Evolutionary conservation across 2,888 invertebrate genomes (phyloP), one percentile per base, ranked within the genome.

Genomic region (Tridacna gigas): DNA sequence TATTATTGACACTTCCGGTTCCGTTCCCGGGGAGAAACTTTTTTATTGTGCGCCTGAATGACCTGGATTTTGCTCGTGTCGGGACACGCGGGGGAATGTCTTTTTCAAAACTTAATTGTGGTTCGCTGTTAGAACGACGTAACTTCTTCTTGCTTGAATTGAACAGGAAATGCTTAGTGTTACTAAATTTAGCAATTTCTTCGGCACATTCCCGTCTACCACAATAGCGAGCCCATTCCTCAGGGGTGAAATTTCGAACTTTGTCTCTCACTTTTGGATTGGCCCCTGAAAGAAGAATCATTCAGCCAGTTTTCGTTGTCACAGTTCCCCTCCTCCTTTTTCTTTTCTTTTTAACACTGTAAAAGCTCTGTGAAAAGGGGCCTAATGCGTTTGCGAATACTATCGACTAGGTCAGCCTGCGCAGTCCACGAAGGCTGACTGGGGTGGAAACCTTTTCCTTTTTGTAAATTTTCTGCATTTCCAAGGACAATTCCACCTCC

Each of bases 151-250:
- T 86, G 67, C 89, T 86, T n/a, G 89, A 90, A 77, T 90, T 91
- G 63, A 92, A 90, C 80, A 92, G 89, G 84, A 93, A 93, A 51
- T 92, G 89, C 84, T 93, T 93, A 28, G 92, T 92, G 84, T 91
- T 91, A 20, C 93, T 91, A 92, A 96, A 96, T 91, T 96, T 96
- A 89, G 96, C 96, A 88, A 97, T 97, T 86, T 97, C 96, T 91
- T 97, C 97, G 4, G 97, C 96, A 91, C 97, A 97, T 60, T 96
- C 96, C 92, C 96, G 96, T 67, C 97, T 96, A 18, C 97, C 97
- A 92, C 97, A 97, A 93, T 96, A 97, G 88, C 96, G 95, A 0
- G 97, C 97, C 97, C 97, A 97, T 94, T 97, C 97, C 90, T 97
- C 96, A 0, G 97, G 97, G 82, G 96, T 96, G 67, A 97, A 95